phyloP scores from a whole-genome alignment of 2,113 vertebrate genomes.

The Tetrax tetrax region DNA sequence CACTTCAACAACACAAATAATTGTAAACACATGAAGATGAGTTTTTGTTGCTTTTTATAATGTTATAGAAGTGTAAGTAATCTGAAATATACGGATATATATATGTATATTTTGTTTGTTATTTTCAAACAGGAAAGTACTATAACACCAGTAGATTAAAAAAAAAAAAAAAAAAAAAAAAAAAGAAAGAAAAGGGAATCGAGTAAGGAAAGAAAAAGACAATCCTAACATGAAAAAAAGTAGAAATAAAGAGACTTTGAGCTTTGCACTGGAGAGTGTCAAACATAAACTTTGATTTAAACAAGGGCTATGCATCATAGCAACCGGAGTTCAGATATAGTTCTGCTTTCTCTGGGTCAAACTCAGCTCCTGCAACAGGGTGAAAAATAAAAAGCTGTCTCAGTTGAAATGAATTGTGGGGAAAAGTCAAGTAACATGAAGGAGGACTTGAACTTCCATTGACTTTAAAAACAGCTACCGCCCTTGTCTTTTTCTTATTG shows the following conservation, averaged over 20 bases:
- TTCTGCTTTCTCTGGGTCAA: not conserved
- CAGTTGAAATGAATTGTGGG: not conserved
- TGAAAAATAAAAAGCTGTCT: not conserved
- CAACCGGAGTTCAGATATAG: not conserved
- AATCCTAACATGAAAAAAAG: not conserved
- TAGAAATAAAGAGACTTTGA: not conserved
- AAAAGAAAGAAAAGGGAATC: rapidly evolving
- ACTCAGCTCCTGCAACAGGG: not conserved
- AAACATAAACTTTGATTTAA: not conserved
- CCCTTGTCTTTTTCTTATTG: not conserved
- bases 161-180: not conserved
- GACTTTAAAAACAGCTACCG: not conserved
- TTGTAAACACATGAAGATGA: not conserved
- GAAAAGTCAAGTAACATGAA: not conserved
- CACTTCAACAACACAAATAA: not conserved
- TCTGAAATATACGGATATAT: not conserved
- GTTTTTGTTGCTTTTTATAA: not conserved
- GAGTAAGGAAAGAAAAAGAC: not conserved
- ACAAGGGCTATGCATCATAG: not conserved
- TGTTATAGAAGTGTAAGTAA: not conserved
- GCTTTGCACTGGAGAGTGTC: not conserved
- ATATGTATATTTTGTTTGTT: not conserved
- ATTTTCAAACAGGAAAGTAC: not conserved
- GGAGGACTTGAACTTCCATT: not conserved
- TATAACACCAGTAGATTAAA: not conserved